phyloP scores from a whole-genome alignment of 2,797 vertebrate genomes.

The Sebastes itinus region DNA sequence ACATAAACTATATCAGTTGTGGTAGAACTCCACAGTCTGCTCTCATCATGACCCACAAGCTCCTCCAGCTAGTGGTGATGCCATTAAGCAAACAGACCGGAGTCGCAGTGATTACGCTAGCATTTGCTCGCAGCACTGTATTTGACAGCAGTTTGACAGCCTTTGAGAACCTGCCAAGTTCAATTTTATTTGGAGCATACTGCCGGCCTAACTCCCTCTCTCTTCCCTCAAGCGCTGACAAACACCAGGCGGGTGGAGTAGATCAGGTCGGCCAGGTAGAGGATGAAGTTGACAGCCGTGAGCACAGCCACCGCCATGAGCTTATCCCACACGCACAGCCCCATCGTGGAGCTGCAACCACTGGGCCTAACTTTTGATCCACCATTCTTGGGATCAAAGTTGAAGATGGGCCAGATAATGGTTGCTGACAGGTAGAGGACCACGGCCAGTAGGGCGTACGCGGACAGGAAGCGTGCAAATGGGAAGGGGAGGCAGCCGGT shows the following conservation, averaged over 20 bases:
- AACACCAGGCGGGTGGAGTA: slow-evolving; percentile 84
- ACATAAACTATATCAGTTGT: neutral
- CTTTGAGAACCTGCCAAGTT: slow-evolving; percentile 50
- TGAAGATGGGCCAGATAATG: slow-evolving; percentile 91
- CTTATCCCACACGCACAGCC: slow-evolving; percentile 80
- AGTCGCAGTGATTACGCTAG: neutral
- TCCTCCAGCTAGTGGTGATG: neutral
- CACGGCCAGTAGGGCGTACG: slow-evolving; percentile 86
- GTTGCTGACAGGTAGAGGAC: slow-evolving; percentile 86
- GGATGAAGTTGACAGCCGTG: slow-evolving; percentile 79
- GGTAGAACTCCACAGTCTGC: neutral
- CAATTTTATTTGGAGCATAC: slow-evolving; percentile 47
- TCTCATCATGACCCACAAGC: neutral
- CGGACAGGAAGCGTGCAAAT: slow-evolving; percentile 89
- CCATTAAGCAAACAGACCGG: neutral
- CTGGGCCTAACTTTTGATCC: slow-evolving; percentile 67
- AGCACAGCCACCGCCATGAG: slow-evolving; percentile 76
- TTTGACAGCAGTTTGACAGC: slow-evolving; percentile 22
- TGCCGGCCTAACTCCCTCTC: neutral
- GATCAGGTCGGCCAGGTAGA: slow-evolving; percentile 83
- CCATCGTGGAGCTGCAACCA: neutral
- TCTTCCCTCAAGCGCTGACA: slow-evolving; percentile 70
- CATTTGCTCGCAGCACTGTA: neutral
- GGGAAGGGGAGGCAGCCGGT: slow-evolving; percentile 88
- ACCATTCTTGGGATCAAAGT: slow-evolving; percentile 81